These are phyloP conservation scores for Todiramphus chloris DNA, from an alignment of 2,113 vertebrate genomes.

Conservation along the genomic window DNA sequence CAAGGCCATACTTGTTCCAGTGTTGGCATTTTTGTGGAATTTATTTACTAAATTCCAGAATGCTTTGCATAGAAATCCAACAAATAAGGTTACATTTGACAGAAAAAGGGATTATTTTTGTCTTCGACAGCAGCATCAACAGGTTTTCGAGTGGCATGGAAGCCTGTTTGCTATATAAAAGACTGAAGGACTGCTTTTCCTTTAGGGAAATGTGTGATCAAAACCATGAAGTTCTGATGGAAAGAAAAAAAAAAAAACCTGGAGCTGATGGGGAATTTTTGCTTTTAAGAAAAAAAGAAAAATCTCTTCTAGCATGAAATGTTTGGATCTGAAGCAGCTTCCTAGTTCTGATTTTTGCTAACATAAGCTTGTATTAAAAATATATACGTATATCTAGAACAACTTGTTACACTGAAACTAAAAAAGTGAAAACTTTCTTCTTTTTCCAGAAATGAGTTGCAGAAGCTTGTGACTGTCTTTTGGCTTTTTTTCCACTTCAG, in stretches of 20 bases:
- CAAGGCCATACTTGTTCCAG: accelerated
- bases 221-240: background rate
- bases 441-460: background rate
- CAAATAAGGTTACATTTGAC: background rate
- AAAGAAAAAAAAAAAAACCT: background rate
- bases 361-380: background rate
- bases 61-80: background rate
- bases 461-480: background rate
- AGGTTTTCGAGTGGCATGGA: background rate
- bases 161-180: background rate
- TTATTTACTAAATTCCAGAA: background rate
- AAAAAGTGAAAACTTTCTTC: background rate
- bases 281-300: background rate
- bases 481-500: background rate
- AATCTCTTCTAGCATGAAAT: background rate
- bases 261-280: background rate
- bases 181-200: background rate
- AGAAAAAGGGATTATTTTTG: background rate
- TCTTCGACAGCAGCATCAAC: background rate
- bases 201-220: background rate
- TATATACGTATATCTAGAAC: background rate
- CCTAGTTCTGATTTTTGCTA: background rate
- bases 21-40: background rate
- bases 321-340: background rate
- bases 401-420: slow-evolving; percentile 8